Base-by-base conservation (phyloP, 2,888 invertebrate genomes). In the Auanema sp. region DNA sequence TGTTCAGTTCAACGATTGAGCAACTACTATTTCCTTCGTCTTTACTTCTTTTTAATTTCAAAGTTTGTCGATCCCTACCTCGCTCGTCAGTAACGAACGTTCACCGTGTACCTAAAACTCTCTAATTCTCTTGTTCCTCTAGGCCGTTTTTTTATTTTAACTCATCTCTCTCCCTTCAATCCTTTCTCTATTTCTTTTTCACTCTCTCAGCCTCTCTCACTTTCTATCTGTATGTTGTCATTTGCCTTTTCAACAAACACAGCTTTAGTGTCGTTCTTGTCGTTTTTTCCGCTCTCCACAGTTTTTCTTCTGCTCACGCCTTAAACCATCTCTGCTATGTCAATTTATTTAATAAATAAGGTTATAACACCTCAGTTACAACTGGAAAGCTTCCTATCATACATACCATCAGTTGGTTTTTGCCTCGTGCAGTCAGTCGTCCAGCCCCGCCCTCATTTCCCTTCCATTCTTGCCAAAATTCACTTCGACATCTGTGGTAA, bases 161-260 rank as follows among this genome's bases (percentile, higher is more conserved):
- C 55, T 49, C 41, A 56, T 42, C 57, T 42, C 50, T 16, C 33
- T 42, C 56, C 52, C 47, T 65, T 51, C 43, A 21, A 21, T 62
- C 61, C 57, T 65, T 53, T 57, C 58, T 58, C 51, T 47, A 23
- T 44, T 51, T 52, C 50, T 55, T 47, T 60, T 52, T 23, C 60
- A 23, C 42, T 41, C 49, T 42, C 60, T 53, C 23, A 40, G 1
- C 47, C 41, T 51, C 21, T 53, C 33, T 40, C 42, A 18, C 21
- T 23, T 51, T 59, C 59, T 59, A 59, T 59, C 33, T 33, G 33
- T 33, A 33, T 33, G 33, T n/a, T n/a, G n/a, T 33, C 33, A 33
- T 33, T 33, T 33, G 33, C 33, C 33, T 33, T 33, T 33, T 33
- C 33, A 33, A 33, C 33, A 33, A 33, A 33, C 33, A 33, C 33